These are phyloP conservation scores for Sminthopsis crassicaudata DNA, from an alignment of 2,113 vertebrate genomes.

Conservation along the genomic window DNA sequence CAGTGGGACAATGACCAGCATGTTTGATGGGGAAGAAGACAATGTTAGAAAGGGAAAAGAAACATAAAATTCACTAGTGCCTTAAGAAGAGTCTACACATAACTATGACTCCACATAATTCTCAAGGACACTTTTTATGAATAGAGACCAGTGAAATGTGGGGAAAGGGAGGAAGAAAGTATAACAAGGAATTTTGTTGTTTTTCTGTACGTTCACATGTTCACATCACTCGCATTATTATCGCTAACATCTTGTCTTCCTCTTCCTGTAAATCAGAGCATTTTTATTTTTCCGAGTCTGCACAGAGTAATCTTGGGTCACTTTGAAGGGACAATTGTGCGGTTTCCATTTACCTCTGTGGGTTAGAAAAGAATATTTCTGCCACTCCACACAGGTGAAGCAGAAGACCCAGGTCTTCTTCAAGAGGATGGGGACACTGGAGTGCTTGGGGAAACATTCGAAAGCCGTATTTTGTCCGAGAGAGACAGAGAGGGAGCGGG, in stretches of 20 bases:
- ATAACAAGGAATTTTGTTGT: slow-evolving; percentile 63
- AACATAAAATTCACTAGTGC: slow-evolving; percentile 63
- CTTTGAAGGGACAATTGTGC: neutral
- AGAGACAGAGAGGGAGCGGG: neutral
- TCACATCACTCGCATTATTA: too few relatives aligned
- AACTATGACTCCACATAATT: slow-evolving; percentile 48
- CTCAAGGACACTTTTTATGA: slow-evolving; percentile 71
- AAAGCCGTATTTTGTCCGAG: neutral
- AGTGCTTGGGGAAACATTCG: neutral
- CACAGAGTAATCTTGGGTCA: neutral
- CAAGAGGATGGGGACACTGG: neutral
- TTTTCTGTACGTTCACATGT: slow-evolving; percentile 59
- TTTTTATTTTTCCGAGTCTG: slow-evolving; percentile 34
- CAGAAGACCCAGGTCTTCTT: neutral
- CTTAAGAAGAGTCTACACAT: slow-evolving; percentile 62
- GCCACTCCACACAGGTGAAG: neutral
- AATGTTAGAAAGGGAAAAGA: slow-evolving; percentile 73
- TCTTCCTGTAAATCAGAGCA: slow-evolving; percentile 33
- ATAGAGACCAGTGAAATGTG: slow-evolving; percentile 51
- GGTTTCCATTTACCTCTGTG: neutral
- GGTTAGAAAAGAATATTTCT: neutral
- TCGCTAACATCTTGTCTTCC: slow-evolving; percentile 53
- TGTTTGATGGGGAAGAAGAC: slow-evolving; percentile 27
- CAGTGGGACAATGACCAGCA: neutral
- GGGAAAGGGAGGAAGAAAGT: slow-evolving; percentile 47